Conservation (phyloP, 2,113 vertebrate species). For the Strix aluco region DNA sequence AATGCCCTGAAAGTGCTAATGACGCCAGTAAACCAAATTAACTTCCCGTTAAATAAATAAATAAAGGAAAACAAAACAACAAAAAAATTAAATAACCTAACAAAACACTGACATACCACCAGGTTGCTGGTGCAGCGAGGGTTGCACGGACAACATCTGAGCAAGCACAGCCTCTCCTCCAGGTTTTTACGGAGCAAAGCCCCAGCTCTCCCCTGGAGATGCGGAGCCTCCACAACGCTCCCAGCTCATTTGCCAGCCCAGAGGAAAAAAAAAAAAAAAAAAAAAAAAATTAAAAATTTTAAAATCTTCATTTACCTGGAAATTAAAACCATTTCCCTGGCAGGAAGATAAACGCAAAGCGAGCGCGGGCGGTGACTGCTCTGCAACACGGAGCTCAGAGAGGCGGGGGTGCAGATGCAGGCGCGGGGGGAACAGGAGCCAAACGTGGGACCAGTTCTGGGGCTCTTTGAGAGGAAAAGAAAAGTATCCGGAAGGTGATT, state of each 20-base stretch:
- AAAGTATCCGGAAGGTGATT: not conserved
- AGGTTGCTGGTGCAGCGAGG: not conserved
- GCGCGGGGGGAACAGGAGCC: fast-evolving
- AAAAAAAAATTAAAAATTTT: not conserved
- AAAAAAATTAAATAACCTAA: not conserved
- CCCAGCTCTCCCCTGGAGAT: not conserved
- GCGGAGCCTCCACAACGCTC: not conserved
- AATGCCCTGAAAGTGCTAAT: not conserved
- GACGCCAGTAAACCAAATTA: not conserved
- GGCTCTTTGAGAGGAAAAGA: not conserved
- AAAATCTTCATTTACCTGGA: not conserved
- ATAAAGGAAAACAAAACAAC: not conserved
- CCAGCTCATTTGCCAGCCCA: fast-evolving
- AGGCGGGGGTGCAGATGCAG: not conserved
- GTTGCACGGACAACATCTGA: not conserved
- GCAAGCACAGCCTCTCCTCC: not conserved
- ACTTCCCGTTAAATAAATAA: not conserved
- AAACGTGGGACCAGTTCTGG: not conserved
- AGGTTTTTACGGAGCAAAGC: not conserved
- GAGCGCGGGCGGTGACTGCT: not conserved
- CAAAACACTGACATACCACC: not conserved
- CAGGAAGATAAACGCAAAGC: not conserved
- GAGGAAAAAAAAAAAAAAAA: fast-evolving
- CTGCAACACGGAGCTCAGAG: not conserved
- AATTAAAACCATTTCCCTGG: not conserved